phyloP scores from a whole-genome alignment of 2,113 vertebrate species.

The Polypterus senegalus region DNA sequence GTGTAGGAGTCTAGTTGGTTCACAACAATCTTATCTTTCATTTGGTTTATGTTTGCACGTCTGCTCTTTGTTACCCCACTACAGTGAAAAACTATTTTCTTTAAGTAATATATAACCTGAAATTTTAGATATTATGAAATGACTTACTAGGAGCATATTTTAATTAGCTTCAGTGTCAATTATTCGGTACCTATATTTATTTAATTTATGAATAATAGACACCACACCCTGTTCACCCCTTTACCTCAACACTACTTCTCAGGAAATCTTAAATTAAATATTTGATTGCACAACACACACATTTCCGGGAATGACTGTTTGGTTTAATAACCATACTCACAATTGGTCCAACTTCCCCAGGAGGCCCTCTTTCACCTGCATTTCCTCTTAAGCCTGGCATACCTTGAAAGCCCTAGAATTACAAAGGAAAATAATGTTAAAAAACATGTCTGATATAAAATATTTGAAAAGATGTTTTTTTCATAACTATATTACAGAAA shows the following conservation, averaged over 20 bases:
- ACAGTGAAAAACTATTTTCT: too few relatives aligned
- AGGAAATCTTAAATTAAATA: not conserved
- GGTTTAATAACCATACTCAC: conserved; percentile 43
- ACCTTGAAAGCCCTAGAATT: conserved; percentile 75
- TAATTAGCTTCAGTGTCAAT: not conserved
- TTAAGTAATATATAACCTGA: too few relatives aligned
- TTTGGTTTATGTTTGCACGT: too few relatives aligned
- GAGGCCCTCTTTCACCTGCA: conserved; percentile 59
- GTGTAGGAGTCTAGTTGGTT: too few relatives aligned
- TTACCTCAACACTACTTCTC: not conserved
- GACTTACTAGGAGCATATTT: not conserved
- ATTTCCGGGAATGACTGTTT: not conserved
- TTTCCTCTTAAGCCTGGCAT: conserved; percentile 58
- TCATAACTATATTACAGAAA: not conserved
- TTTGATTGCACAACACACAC: conserved; percentile 1
- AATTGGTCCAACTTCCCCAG: conserved; percentile 67
- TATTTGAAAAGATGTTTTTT: not conserved
- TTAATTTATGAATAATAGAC: not conserved
- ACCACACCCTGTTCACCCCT: not conserved
- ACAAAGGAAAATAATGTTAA: not conserved
- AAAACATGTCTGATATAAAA: not conserved
- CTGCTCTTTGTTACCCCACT: too few relatives aligned
- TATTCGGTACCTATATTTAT: not conserved
- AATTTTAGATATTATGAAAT: too few relatives aligned
- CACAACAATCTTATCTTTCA: too few relatives aligned